Conservation (phyloP, 2,797 vertebrate species). For the Zalophus californianus region DNA sequence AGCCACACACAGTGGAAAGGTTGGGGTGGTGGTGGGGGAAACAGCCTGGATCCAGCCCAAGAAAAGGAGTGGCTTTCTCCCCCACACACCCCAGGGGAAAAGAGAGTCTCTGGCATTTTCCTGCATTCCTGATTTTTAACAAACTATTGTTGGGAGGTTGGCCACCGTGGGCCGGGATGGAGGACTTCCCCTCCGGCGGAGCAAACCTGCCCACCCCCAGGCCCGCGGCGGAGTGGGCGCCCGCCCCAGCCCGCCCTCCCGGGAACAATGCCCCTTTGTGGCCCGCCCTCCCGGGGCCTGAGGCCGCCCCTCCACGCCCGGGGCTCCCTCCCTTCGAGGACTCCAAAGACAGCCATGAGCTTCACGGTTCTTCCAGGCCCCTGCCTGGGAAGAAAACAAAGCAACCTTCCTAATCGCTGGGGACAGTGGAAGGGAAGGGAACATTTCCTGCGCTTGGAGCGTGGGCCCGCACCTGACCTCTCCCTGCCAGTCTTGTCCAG, state of each 20-base stretch:
- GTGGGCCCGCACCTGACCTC: neutral
- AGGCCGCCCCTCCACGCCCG: neutral
- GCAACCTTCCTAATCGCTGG: neutral
- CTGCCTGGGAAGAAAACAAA: neutral
- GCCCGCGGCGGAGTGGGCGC: neutral
- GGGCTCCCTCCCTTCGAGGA: neutral
- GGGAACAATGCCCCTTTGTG: conserved; percentile 18
- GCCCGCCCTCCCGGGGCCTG: too few relatives aligned
- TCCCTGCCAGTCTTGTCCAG: neutral
- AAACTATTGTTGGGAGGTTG: neutral
- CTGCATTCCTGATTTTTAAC: neutral
- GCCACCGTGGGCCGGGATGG: neutral
- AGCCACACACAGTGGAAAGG: neutral
- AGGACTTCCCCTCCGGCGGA: neutral
- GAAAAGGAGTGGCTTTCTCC: neutral
- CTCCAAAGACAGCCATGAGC: neutral
- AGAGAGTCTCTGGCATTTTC: neutral
- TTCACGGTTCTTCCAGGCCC: neutral
- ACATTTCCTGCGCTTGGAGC: neutral
- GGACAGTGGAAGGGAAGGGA: too few relatives aligned
- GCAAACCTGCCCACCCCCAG: neutral
- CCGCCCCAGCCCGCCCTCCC: neutral
- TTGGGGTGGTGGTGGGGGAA: fast-evolving
- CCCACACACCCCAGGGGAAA: neutral
- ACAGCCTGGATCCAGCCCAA: neutral